Conservation (phyloP, 1,140 invertebrate species). For the Ectropis grisescens region DNA sequence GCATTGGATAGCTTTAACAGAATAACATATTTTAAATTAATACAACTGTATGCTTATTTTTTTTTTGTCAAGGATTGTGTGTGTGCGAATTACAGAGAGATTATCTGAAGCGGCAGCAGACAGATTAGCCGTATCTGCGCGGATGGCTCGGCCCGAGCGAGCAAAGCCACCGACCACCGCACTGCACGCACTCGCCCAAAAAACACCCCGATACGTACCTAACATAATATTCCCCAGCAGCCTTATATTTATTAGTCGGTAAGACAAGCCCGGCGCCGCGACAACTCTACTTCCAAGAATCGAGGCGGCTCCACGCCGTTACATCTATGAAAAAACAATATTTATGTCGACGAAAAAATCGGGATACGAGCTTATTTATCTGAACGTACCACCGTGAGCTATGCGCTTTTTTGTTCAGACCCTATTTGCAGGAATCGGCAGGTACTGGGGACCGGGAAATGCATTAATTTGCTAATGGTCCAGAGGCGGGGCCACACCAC, state of each 20-base stretch:
- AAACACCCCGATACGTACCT: slow-evolving; percentile 58
- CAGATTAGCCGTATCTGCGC: slow-evolving; percentile 4
- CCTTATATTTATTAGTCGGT: slow-evolving; percentile 62
- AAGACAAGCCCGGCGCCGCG: slow-evolving; percentile 45
- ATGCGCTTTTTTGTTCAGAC: slow-evolving; percentile 49
- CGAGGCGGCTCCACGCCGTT: slow-evolving; percentile 60
- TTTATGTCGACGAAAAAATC: slow-evolving; percentile 65
- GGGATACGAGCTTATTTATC: slow-evolving; percentile 57
- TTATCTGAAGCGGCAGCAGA: too few relatives aligned
- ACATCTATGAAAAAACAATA: slow-evolving; percentile 61
- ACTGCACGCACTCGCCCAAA: slow-evolving; percentile 48
- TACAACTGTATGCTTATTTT: too few relatives aligned
- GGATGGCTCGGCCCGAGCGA: slow-evolving; percentile 41
- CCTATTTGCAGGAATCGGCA: slow-evolving; percentile 55
- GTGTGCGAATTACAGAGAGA: too few relatives aligned
- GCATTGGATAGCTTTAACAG: too few relatives aligned
- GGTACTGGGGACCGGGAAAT: slow-evolving; percentile 28
- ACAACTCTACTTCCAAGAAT: slow-evolving; percentile 59
- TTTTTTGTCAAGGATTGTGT: too few relatives aligned
- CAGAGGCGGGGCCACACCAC: slow-evolving; percentile 22
- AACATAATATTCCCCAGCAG: slow-evolving; percentile 68
- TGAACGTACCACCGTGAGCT: slow-evolving; percentile 46
- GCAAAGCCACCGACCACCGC: slow-evolving; percentile 39
- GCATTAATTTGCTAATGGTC: slow-evolving; percentile 45
- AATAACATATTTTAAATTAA: too few relatives aligned